Evolutionary conservation across 2,888 invertebrate genomes (phyloP), one percentile per base, ranked within the genome.

Genomic region (Pocota personata): DNA sequence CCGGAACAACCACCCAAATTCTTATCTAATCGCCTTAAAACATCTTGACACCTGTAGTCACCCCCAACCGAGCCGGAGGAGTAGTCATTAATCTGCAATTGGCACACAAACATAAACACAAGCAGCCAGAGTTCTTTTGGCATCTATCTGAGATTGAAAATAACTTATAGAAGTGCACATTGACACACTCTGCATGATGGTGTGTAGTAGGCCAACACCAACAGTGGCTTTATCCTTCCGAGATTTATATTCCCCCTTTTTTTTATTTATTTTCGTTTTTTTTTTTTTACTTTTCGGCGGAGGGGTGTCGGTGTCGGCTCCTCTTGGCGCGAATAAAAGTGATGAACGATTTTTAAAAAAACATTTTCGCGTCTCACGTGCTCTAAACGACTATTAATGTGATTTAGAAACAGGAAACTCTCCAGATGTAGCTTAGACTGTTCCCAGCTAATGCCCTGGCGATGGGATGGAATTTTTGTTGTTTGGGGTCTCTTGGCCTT

Each of bases 71-170:
- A 4, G n/a, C 6, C 24, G 8, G 16, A 21, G 37, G 30, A 67
- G 55, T 5, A 82, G 88, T 90, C 92, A 91, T 91, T 91, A 91
- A 92, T 91, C 91, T 91, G 90, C 91, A 91, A 92, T 91, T 91
- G 92, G 89, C 90, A 90, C 90, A 91, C 88, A 75, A 89, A 75
- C 86, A 87, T 60, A 83, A 88, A 75, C 87, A 73, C 55, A 55
- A 48, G 43, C 16, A 52, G 55, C 30, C 10, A 30, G 72, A 64
- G 43, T 64, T 58, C 67, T 24, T 69, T 75, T 32, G 52, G 57
- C 75, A 71, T 84, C 80, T 71, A 82, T 84, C 76, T 75, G 64
- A 86, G 86, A 82, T 86, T 82, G 71, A 58, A 86, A 86, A 86
- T 62, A 77, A 72, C 82, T 82, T 86, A 69, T 55, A 52, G 43